Evolutionary conservation across 1,140 invertebrate genomes (phyloP).

Genomic region (Proctacanthus coquilletti): DNA sequence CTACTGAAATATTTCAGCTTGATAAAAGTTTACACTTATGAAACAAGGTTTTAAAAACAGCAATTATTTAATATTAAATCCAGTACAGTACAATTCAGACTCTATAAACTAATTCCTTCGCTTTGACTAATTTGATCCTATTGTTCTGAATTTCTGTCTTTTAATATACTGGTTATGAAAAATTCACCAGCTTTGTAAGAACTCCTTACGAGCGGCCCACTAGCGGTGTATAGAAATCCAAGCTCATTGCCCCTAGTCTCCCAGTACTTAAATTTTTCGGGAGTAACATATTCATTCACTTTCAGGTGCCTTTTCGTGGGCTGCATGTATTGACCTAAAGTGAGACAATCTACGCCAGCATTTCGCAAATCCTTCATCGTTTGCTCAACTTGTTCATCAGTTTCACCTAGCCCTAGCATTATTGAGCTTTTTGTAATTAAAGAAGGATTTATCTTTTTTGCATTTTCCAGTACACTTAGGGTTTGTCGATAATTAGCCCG

Average conservation of each 20-base stretch:
- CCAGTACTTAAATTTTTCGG: constrained; percentile 89
- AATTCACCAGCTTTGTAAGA: constrained; percentile 96
- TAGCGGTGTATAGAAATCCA: constrained; percentile 94
- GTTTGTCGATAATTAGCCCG: constrained; percentile 70
- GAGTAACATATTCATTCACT: constrained; percentile 94
- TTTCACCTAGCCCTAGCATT: constrained; percentile 96
- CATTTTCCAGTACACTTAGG: constrained; percentile 61
- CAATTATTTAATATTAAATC: too few species aligned
- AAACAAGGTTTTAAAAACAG: too few species aligned
- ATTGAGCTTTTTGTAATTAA: constrained; percentile 96
- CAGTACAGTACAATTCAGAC: too few species aligned
- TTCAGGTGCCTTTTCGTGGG: constrained; percentile 93
- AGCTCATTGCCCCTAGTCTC: constrained; percentile 67
- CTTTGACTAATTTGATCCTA: neutral
- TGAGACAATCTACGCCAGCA: constrained; percentile 84
- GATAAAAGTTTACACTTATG: too few species aligned
- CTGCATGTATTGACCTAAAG: constrained; percentile 99
- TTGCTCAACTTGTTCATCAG: constrained; percentile 73
- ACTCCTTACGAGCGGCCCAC: constrained; percentile 90
- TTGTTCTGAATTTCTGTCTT: too few species aligned
- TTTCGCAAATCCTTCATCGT: constrained; percentile 69
- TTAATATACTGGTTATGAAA: constrained; percentile 67
- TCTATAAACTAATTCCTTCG: too few species aligned
- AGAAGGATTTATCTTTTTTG: constrained; percentile 61
- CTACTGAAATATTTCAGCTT: too few species aligned